Conservation (phyloP, 2,113 vertebrate species). For the Perca schrenkii region DNA sequence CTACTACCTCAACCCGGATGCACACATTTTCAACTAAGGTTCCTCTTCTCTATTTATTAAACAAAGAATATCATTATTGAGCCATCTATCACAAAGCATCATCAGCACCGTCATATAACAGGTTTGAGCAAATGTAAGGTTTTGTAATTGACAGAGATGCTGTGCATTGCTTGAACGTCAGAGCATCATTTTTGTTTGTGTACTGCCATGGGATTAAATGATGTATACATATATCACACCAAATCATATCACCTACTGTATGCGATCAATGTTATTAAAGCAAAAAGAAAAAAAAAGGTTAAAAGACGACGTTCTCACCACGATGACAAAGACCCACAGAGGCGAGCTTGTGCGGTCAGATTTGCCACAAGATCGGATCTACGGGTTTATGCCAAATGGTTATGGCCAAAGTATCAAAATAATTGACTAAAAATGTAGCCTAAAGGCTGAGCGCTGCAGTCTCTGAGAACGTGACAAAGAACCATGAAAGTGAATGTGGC, state of each 20-base stretch:
- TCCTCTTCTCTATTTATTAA: slow-evolving; percentile 36
- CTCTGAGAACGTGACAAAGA: background rate
- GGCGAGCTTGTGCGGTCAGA: slow-evolving; percentile 95
- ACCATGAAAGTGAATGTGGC: background rate
- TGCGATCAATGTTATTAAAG: background rate
- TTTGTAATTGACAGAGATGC: background rate
- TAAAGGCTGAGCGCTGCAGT: background rate
- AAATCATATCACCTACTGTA: background rate
- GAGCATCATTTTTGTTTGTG: background rate
- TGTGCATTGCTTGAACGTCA: background rate
- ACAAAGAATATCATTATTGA: background rate
- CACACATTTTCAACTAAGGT: slow-evolving; percentile 89
- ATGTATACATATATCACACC: background rate
- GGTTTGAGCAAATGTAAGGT: background rate
- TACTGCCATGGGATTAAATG: background rate
- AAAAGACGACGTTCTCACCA: slow-evolving; percentile 85
- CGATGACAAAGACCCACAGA: slow-evolving; percentile 99
- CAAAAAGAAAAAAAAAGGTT: slow-evolving; percentile 23
- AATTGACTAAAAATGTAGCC: slow-evolving; percentile 13
- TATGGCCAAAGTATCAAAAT: slow-evolving; percentile 75
- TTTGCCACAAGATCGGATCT: slow-evolving; percentile 99
- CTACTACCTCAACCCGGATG: slow-evolving; percentile 99
- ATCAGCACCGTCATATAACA: background rate
- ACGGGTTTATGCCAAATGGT: slow-evolving; percentile 99
- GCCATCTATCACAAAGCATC: background rate